phyloP scores from a whole-genome alignment of 64 coral and sea anemone genomes.

The Platygyra sinensis region DNA sequence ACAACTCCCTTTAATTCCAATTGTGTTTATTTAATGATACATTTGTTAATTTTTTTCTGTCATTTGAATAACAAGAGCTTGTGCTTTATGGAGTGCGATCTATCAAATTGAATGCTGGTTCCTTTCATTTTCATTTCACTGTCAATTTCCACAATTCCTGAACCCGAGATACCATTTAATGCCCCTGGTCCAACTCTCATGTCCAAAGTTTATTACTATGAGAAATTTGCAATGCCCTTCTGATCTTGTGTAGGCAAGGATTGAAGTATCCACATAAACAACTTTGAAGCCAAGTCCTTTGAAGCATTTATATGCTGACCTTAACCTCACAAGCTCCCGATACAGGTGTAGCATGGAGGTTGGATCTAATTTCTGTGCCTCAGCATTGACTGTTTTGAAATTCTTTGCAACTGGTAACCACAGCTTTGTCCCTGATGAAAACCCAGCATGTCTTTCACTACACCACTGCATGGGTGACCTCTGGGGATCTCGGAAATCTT shows the following conservation, averaged over 20 bases:
- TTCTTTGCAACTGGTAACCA: conserved; percentile 66
- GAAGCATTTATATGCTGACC: conserved; percentile 44
- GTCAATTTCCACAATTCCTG: conserved; percentile 60
- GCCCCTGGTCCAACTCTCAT: conserved; percentile 33
- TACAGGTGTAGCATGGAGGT: conserved; percentile 66
- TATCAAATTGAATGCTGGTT: conserved; percentile 7
- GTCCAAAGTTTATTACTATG: conserved; percentile 77
- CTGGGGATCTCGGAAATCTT: conserved; percentile 63
- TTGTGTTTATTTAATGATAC: neutral
- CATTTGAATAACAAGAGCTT: conserved; percentile 73
- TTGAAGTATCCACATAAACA: conserved; percentile 52
- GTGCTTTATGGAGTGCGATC: conserved; percentile 61
- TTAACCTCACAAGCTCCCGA: conserved; percentile 58
- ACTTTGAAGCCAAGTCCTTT: conserved; percentile 62
- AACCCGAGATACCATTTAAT: conserved; percentile 45
- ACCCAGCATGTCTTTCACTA: conserved; percentile 49
- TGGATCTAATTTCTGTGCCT: conserved; percentile 42
- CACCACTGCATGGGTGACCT: conserved; percentile 86
- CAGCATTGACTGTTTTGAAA: conserved; percentile 59
- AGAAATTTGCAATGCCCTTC: neutral
- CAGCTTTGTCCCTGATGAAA: conserved; percentile 31
- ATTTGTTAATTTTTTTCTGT: neutral
- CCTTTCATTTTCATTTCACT: conserved; percentile 72
- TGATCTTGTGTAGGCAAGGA: conserved; percentile 70
- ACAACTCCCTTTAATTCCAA: neutral